Base-by-base conservation (phyloP, 2,888 invertebrate species). In the Stegana nigrithorax region DNA sequence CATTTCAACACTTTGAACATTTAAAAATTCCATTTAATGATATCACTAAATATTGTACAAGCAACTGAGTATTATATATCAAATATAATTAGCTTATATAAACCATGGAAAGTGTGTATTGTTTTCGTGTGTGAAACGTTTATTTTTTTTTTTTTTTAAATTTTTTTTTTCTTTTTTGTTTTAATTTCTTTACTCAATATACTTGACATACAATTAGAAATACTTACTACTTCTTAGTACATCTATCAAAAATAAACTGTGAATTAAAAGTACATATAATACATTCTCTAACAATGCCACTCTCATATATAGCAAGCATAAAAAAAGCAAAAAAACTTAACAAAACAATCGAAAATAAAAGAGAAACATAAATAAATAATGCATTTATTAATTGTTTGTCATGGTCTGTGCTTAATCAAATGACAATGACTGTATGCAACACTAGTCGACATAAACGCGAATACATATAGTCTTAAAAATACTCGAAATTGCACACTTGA, bases 51-150 rank as follows among this genome's bases (percentile, higher is more conserved):
- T n/a, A 53, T 19, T 50, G 42, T 56, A 50, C 19, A 51, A 57
- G 75, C 72, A 60, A 73, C 67, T 77, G 77, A 75, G 77, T 75
- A 75, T 75, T 75, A 75, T 73, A 75, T 75, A 77, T 75, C 70
- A 65, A 75, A 75, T 75, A 77, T 75, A 68, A 72, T 57, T 75
- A 77, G 71, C 67, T 69, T 71, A 6, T 32, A 32, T 21, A 21
- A 45, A 19, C 45, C 4, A 7, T 50, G 23, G 12, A 50, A 17
- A 21, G n/a, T 23, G 23, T 29, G 26, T n/a, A 27, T 53, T 36
- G 14, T 8, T 36, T 36, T n/a, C 36, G 14, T 36, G 4, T 36
- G 14, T 36, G n/a, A n/a, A n/a, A 53, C 27, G 29, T 53, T 53
- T 53, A n/a, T 50, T 6, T 7, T 50, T 50, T 50, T 50, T 12